phyloP scores from a whole-genome alignment of 2,888 invertebrate genomes.

The Myopa testacea region DNA sequence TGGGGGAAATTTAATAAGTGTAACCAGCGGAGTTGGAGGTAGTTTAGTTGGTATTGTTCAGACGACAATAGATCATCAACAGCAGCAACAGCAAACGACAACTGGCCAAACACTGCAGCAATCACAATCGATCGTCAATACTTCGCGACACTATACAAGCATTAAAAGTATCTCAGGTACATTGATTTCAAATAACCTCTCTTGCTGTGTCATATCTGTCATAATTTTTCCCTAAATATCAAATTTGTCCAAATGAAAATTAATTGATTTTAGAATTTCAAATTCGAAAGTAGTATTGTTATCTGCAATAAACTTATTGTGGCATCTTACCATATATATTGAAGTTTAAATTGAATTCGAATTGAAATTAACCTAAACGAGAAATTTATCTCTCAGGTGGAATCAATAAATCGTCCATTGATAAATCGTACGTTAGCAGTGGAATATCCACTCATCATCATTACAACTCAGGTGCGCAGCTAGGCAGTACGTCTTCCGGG shows the following conservation, averaged over 20 bases:
- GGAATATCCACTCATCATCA: slow-evolving; percentile 59
- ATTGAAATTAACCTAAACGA: background rate
- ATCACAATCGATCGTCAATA: slow-evolving; percentile 47
- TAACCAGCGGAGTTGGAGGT: slow-evolving; percentile 53
- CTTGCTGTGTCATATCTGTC: too few relatives aligned
- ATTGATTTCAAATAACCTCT: background rate
- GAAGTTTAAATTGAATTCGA: too few relatives aligned
- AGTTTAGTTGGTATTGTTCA: slow-evolving; percentile 60
- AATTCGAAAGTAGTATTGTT: too few relatives aligned
- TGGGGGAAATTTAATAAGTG: slow-evolving; percentile 55
- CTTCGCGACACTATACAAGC: slow-evolving; percentile 56
- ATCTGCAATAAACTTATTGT: too few relatives aligned
- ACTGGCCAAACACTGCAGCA: slow-evolving; percentile 51
- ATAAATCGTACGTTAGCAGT: slow-evolving; percentile 59
- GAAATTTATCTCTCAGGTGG: slow-evolving; percentile 50
- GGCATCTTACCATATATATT: too few relatives aligned
- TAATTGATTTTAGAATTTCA: too few relatives aligned
- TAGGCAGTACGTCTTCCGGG: slow-evolving; percentile 45
- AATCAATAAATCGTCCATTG: slow-evolving; percentile 57
- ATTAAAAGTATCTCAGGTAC: slow-evolving; percentile 57
- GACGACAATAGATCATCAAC: slow-evolving; percentile 56
- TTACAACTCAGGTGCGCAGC: slow-evolving; percentile 56
- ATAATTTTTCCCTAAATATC: too few relatives aligned
- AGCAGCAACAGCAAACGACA: slow-evolving; percentile 53
- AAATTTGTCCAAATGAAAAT: too few relatives aligned